A percentile compares a stretch with the other conserved stretches of the same genome.
Evolutionary conservation across 2,888 invertebrate species (phyloP).

Genomic region (Salticus scenicus): DNA sequence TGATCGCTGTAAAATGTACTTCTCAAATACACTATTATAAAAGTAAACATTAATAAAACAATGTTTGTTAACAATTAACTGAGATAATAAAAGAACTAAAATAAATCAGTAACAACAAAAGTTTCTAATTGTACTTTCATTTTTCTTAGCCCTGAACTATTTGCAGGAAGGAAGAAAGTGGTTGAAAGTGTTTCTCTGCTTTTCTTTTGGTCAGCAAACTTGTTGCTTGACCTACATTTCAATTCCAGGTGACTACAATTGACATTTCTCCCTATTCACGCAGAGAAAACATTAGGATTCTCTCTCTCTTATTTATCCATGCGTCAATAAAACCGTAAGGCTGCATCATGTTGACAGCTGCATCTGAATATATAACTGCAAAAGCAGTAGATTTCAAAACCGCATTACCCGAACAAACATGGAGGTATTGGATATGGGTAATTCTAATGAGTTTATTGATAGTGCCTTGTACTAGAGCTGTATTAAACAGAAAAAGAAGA

Average conservation of each 20-base stretch:
- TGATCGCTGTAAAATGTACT: neutral
- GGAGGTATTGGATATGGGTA: constrained; percentile 23
- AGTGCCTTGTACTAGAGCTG: neutral
- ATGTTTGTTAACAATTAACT: too few species aligned
- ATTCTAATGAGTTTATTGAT: neutral
- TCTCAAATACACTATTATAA: neutral
- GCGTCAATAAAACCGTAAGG: neutral
- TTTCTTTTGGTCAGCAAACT: neutral
- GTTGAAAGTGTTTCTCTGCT: neutral
- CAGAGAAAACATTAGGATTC: neutral
- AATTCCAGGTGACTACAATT: neutral
- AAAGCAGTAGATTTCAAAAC: constrained; percentile 13
- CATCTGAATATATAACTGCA: constrained; percentile 27
- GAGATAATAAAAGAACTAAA: too few species aligned
- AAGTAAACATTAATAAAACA: neutral
- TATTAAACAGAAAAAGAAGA: constrained; percentile 16
- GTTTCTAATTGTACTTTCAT: neutral
- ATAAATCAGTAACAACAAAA: neutral
- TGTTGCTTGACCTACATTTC: neutral
- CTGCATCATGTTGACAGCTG: constrained; percentile 11
- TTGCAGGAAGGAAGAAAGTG: neutral
- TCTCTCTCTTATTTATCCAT: neutral
- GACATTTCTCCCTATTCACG: neutral
- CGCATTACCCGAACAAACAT: constrained; percentile 9
- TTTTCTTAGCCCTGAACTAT: neutral